phyloP scores from a whole-genome alignment of 2,113 vertebrate species.

The Actenoides hombroni region DNA sequence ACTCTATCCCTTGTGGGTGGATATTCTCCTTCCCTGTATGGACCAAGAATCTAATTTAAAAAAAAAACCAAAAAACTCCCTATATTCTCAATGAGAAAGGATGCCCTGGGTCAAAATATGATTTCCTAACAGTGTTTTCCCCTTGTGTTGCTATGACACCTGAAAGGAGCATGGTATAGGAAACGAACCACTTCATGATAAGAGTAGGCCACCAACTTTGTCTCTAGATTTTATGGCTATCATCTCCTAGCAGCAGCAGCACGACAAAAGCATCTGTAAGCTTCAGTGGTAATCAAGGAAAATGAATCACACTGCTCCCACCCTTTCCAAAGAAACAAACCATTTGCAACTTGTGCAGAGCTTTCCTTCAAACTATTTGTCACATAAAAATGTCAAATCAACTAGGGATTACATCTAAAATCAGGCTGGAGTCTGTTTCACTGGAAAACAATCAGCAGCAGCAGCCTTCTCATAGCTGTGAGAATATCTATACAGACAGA shows the following conservation, averaged over 20 bases:
- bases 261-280: neutral
- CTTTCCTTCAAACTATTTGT: slow-evolving; percentile 11
- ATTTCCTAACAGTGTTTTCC: neutral
- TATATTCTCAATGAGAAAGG: neutral
- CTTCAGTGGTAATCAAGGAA: neutral
- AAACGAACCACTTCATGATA: neutral
- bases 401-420: neutral
- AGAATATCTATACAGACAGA: slow-evolving; percentile 13
- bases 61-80: neutral
- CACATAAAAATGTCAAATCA: slow-evolving; percentile 23
- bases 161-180: neutral
- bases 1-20: neutral
- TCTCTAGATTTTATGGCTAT: neutral
- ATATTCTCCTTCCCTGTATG: neutral
- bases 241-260: neutral
- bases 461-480: neutral
- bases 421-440: slow-evolving; percentile 14
- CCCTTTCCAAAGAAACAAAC: neutral
- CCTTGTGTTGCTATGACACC: neutral
- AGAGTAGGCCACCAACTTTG: neutral
- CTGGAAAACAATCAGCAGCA: slow-evolving; percentile 15
- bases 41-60: neutral
- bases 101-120: neutral
- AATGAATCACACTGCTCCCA: neutral
- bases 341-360: neutral